phyloP scores from a whole-genome alignment of 2,888 invertebrate genomes.

The Volucella inflata region DNA sequence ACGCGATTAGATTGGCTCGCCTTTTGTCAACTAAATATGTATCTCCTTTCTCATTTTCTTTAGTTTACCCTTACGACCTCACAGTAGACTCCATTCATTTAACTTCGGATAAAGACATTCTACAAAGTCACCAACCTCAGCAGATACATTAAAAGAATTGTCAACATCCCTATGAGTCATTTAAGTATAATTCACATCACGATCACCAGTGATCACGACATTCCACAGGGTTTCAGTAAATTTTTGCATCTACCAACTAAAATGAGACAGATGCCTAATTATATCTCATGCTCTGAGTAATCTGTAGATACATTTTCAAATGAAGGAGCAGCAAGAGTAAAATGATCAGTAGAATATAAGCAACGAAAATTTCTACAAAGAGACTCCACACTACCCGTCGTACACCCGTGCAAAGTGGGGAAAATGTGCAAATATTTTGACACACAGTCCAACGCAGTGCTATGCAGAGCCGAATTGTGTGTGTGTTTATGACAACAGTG shows the following conservation, averaged over 20 bases:
- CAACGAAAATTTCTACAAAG: constrained; percentile 20
- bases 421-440: constrained; percentile 75
- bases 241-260: constrained; percentile 18
- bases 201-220: constrained; percentile 32
- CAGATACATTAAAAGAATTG: not conserved
- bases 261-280: constrained; percentile 69
- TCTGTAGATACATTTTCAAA: constrained; percentile 72
- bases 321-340: constrained; percentile 52
- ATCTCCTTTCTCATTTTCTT: no score
- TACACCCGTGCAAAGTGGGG: constrained; percentile 54
- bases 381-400: constrained; percentile 3
- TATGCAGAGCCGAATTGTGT: constrained; percentile 28
- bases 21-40: no score
- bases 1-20: no score
- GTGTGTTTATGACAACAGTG: constrained; percentile 55
- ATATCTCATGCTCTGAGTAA: constrained; percentile 69
- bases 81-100: constrained; percentile 21
- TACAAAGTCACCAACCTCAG: constrained; percentile 48
- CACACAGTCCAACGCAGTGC: constrained; percentile 48
- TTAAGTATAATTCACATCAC: constrained; percentile 19
- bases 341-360: constrained; percentile 16
- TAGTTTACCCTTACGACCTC: not conserved
- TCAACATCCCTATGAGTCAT: constrained; percentile 54
- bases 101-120: constrained; percentile 57
- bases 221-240: constrained; percentile 18